Base-by-base conservation (phyloP, 2,797 vertebrate species). In the Ptychadena robeensis region DNA sequence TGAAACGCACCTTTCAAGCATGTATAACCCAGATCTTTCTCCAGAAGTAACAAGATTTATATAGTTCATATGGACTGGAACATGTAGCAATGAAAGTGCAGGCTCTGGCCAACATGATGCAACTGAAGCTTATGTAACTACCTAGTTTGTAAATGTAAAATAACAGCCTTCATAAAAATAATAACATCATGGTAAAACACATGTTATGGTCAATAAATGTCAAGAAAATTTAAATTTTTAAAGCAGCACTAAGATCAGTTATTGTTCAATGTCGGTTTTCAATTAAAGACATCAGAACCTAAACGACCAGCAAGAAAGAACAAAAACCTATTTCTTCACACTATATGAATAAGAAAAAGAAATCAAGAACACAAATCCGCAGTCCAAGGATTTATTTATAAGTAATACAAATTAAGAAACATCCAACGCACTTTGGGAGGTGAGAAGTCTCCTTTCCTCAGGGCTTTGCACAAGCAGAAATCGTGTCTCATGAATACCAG, bases 41-140 rank as follows among this genome's bases (percentile, higher is more conserved):
- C 61, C 61, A 64, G 18, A 64, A 64, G 25, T 64, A 64, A 64
- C 61, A 64, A 64, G 61, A 64, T 64, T 64, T 64, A 64, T 18
- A 64, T 27, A 64, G 14, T 27, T 64, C 61, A 64, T 64, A 64
- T 64, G 61, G 61, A 31, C 14, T 27, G 30, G 30, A 64, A 64
- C 27, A 30, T 30, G 61, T 28, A 64, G 12, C 61, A 64, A 64
- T 64, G 61, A 64, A 11, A 64, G 25, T 27, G 61, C 30, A 30
- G 61, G 18, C 14, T 31, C 61, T 64, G 30, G 61, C 61, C 61
- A 64, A 14, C 14, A 27, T 64, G 44, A 53, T 53, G 44, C 22
- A 53, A 53, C 44, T 53, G 44, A 18, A 48, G 44, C 44, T 53
- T 22, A 53, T 53, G 18, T 53, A 53, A 53, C 18, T 53, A 53